Evolutionary conservation across 2,888 invertebrate genomes (phyloP).

Genomic region (Drosophila ezoana): DNA sequence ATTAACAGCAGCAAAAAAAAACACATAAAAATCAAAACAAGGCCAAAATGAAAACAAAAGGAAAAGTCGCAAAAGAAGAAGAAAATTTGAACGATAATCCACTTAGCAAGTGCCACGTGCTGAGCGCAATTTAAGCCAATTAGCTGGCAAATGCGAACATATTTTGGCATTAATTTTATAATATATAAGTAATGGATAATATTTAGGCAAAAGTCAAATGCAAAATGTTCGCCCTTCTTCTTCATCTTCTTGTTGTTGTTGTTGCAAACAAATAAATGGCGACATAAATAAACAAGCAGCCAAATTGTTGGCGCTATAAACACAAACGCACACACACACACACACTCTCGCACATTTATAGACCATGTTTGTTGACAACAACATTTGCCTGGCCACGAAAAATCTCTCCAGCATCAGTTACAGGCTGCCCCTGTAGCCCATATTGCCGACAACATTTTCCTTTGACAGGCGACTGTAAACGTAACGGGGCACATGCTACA

Average conservation of each 20-base stretch:
- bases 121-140: slow-evolving; percentile 50
- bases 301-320: slow-evolving; percentile 70
- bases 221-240: slow-evolving; percentile 4
- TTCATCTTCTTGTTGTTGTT: slow-evolving; percentile 11
- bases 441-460: slow-evolving; percentile 26
- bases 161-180: slow-evolving; percentile 52
- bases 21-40: slow-evolving; percentile 36
- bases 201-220: slow-evolving; percentile 17
- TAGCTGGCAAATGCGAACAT: slow-evolving; percentile 23
- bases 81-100: slow-evolving; percentile 41
- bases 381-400: slow-evolving; percentile 54
- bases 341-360: slow-evolving; percentile 7
- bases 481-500: slow-evolving; percentile 34
- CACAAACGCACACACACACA: slow-evolving; percentile 39
- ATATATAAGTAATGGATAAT: slow-evolving; percentile 30
- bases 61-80: background rate
- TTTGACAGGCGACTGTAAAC: slow-evolving; percentile 34
- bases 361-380: slow-evolving; percentile 35
- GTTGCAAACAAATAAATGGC: slow-evolving; percentile 48
- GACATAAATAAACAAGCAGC: slow-evolving; percentile 67
- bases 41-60: slow-evolving; percentile 13
- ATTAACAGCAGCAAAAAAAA: slow-evolving; percentile 24
- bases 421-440: slow-evolving; percentile 12
- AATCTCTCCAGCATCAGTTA: slow-evolving; percentile 50
- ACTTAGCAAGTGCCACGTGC: slow-evolving; percentile 47